Conservation (phyloP, 1,140 invertebrate species). For the Heliconius nattereri region DNA sequence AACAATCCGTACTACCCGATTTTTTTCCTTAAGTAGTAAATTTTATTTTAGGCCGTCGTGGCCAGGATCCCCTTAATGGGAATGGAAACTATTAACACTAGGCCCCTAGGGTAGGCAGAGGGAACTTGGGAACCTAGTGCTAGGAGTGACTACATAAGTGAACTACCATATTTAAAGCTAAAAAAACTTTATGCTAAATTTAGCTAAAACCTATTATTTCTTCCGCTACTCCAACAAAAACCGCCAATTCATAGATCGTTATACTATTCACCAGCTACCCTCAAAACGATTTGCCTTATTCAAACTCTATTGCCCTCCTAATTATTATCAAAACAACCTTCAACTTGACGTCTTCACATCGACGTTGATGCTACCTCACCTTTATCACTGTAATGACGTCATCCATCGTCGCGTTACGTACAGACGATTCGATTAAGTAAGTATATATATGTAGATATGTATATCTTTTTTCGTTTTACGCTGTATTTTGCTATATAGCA, state of each 20-base stretch:
- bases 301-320: conserved; percentile 6
- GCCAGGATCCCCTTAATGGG: too few species aligned
- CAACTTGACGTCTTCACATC: conserved; percentile 26
- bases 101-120: too few species aligned
- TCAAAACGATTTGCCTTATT: conserved; percentile 5
- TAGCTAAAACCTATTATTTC: not conserved
- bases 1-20: too few species aligned
- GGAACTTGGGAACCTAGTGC: too few species aligned
- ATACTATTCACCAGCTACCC: not conserved
- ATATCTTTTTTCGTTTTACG: too few species aligned
- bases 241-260: not conserved
- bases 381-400: conserved; percentile 66
- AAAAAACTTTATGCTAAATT: too few species aligned
- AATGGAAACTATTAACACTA: too few species aligned
- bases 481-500: too few species aligned
- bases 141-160: too few species aligned
- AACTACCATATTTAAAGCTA: too few species aligned
- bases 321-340: conserved; percentile 22
- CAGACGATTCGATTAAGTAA: not conserved
- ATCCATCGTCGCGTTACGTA: conserved; percentile 44
- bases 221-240: not conserved
- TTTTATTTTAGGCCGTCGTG: too few species aligned
- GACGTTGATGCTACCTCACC: conserved; percentile 45
- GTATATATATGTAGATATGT: not conserved
- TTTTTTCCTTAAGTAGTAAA: too few species aligned